Conservation (phyloP, 2,888 invertebrate species). For the Lasioglossum morio region DNA sequence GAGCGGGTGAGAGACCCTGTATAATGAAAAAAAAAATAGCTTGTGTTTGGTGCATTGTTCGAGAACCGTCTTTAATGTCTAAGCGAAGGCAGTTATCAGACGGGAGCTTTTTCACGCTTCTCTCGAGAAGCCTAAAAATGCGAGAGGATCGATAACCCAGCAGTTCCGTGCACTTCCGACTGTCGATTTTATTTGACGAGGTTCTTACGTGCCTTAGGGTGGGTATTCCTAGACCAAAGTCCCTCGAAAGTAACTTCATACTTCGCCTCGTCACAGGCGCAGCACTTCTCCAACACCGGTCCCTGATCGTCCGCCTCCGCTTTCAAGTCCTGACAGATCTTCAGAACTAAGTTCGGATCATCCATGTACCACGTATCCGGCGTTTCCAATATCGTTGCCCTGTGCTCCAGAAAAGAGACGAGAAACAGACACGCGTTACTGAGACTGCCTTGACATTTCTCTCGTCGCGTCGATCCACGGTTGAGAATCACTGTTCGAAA, state of each 20-base stretch:
- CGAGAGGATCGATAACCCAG: constrained; percentile 22
- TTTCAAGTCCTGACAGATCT: constrained; percentile 91
- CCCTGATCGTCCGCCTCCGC: constrained; percentile 86
- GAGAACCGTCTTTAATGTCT: background rate
- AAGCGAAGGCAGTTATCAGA: background rate
- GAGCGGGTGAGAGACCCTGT: too few relatives aligned
- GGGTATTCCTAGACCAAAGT: constrained; percentile 97
- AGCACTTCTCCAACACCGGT: constrained; percentile 88
- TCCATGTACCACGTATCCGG: constrained; percentile 94
- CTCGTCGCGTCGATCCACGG: background rate
- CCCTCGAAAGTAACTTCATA: constrained; percentile 96
- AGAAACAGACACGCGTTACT: constrained; percentile 11
- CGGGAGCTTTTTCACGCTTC: background rate
- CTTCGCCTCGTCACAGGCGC: constrained; percentile 98
- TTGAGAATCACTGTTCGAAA: background rate
- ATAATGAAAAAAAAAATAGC: background rate
- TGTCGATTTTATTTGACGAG: constrained; percentile 43
- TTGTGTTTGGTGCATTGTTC: background rate
- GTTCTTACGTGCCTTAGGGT: constrained; percentile 89
- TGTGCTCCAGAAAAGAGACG: constrained; percentile 79
- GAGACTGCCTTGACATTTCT: background rate
- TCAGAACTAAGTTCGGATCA: constrained; percentile 92
- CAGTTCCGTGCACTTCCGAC: constrained; percentile 15
- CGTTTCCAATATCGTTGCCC: constrained; percentile 94
- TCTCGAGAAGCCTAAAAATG: constrained; percentile 3